phyloP scores from a whole-genome alignment of 64 coral and sea anemone species.

The Pocillopora verrucosa region DNA sequence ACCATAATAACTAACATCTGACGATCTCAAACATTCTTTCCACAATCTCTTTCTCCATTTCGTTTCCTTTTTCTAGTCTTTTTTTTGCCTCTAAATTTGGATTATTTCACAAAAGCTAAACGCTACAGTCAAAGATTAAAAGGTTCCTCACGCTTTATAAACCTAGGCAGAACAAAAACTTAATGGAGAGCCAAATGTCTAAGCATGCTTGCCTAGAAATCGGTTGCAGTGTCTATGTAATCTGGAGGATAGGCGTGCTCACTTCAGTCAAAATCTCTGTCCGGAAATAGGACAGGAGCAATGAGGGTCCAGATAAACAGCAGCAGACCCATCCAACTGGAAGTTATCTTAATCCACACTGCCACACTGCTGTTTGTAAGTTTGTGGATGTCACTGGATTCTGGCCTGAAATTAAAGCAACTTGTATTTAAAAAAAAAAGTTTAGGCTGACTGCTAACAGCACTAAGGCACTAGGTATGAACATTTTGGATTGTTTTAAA shows the following conservation, averaged over 20 bases:
- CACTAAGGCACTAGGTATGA: neutral
- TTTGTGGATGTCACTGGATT: slow-evolving; percentile 21
- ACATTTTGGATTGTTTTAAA: no score
- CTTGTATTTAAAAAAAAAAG: neutral
- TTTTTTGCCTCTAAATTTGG: no score
- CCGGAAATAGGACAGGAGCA: slow-evolving; percentile 73
- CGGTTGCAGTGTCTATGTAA: neutral
- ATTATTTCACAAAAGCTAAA: no score
- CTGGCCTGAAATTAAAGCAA: slow-evolving; percentile 37
- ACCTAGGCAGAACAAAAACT: neutral
- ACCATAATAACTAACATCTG: no score
- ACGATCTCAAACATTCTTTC: no score
- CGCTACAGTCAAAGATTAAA: no score
- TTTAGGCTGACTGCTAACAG: neutral
- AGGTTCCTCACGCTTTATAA: no score
- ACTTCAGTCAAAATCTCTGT: slow-evolving; percentile 81
- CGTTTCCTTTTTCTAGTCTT: no score
- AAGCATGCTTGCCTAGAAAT: neutral
- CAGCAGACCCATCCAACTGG: slow-evolving; percentile 74
- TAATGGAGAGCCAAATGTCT: neutral
- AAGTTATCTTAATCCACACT: slow-evolving; percentile 87
- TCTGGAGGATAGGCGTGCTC: neutral
- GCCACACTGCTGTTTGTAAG: slow-evolving; percentile 69
- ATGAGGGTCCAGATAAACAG: slow-evolving; percentile 83
- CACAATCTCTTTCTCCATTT: no score